Evolutionary conservation across 2,888 invertebrate genomes (phyloP), one percentile per base, ranked within the genome.

Genomic region (Strigamia transsilvanica): DNA sequence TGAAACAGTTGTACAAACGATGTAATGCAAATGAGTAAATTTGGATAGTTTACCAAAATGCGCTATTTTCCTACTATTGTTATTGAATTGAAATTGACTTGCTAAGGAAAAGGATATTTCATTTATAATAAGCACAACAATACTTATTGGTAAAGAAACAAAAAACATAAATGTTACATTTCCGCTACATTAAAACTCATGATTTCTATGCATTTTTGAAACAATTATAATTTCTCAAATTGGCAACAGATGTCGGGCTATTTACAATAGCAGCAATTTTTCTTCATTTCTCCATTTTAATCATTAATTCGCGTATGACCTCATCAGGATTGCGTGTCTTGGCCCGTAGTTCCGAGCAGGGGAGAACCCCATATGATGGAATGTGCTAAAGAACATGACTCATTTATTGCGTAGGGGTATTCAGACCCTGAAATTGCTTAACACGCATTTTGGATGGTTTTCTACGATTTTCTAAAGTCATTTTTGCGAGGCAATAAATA

Each of bases 311-410:
- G 73, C 9, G 73, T 32, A 32, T 73, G 73, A 73, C 73, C 73
- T 73, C 73, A 73, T 73, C 73, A 73, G 32, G 23, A 73, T 73
- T 73, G 73, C 73, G 73, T 73, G 73, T 73, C 56, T 5, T 66
- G 61, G 21, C 61, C 21, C 61, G 23, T 66, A 66, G 21, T 23
- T 66, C 61, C 61, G 61, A 66, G 23, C 12, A 18, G 61, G 21
- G 61, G 61, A 66, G 18, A 12, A 21, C 27, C 12, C 73, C 73
- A 73, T 73, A 73, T 73, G 73, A 73, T 73, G 73, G 73, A 73
- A 73, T 73, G 73, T 27, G 32, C 27, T 73, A 27, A 13, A 32
- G 23, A 73, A 73, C 27, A 27, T 73, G 73, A 73, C 27, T 73
- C 73, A 73, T n/a, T 23, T 6, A 15, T 1, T 12, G 73, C 2